Conservation (phyloP, 2,797 vertebrate species). For the Xenopus petersii region DNA sequence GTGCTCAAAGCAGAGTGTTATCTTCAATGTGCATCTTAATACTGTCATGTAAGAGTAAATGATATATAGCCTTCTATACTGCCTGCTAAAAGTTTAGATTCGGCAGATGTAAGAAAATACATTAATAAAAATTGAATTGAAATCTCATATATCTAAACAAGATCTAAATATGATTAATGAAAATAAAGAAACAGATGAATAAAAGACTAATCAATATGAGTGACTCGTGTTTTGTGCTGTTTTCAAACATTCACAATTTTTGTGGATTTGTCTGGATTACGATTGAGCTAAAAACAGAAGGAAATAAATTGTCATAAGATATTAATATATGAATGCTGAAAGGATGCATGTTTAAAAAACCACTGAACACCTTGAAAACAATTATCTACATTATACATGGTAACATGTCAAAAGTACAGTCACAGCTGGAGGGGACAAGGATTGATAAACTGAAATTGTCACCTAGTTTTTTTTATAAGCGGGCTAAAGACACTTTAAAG, state of each 20-base stretch:
- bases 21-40: conserved; percentile 80
- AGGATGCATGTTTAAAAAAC: too few species aligned
- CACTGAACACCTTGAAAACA: too few species aligned
- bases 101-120: conserved; percentile 56
- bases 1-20: conserved; percentile 83
- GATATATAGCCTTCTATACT: conserved; percentile 77
- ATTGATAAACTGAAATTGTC: too few species aligned
- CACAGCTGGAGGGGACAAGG: too few species aligned
- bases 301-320: too few species aligned
- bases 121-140: conserved; percentile 52
- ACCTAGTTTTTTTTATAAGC: too few species aligned
- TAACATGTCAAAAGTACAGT: too few species aligned
- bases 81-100: conserved; percentile 77
- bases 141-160: conserved; percentile 14
- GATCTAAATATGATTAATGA: conserved; percentile 40
- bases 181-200: conserved; percentile 11
- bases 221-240: conserved; percentile 1
- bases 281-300: too few species aligned
- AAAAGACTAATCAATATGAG: background rate
- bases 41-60: conserved; percentile 85
- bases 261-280: too few species aligned
- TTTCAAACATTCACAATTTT: conserved; percentile 21
- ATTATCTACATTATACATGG: too few species aligned
- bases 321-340: too few species aligned
- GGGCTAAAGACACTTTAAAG: too few species aligned